These are phyloP conservation scores for Wiebesia pumilae DNA, from an alignment of 1,140 invertebrate species.

Conservation along the genomic window DNA sequence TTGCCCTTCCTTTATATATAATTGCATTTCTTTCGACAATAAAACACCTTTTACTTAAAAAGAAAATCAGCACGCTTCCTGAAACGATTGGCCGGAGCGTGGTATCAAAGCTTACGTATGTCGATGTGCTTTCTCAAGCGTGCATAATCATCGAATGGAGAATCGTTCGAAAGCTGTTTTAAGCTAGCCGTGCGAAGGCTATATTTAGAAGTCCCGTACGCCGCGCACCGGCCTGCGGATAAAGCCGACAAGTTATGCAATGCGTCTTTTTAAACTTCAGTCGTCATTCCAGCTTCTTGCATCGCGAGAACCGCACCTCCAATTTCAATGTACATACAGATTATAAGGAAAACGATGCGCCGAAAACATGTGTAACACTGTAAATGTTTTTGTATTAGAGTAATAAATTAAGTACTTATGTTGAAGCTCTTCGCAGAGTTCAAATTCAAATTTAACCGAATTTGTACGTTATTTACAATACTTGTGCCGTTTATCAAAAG, in stretches of 20 bases:
- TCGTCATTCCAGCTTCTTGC: constrained; percentile 44
- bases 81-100: not conserved
- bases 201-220: constrained; percentile 58
- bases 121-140: constrained; percentile 33
- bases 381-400: constrained; percentile 27
- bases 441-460: not conserved
- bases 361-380: constrained; percentile 5
- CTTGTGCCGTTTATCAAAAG: no score
- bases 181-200: constrained; percentile 50
- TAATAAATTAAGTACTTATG: constrained; percentile 9
- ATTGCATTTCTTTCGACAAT: constrained; percentile 50
- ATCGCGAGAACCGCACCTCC: constrained; percentile 1
- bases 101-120: constrained; percentile 15
- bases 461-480: not conserved
- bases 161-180: constrained; percentile 48
- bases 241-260: constrained; percentile 51
- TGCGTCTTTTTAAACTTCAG: constrained; percentile 43
- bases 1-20: constrained; percentile 41
- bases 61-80: constrained; percentile 16
- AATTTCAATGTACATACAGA: constrained; percentile 36
- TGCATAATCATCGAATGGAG: constrained; percentile 37
- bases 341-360: not conserved
- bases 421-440: not conserved
- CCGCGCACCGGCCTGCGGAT: not conserved
- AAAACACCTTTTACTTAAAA: constrained; percentile 50